A percentile compares a stretch with the other conserved stretches of the same genome.
Evolutionary conservation across 2,797 vertebrate genomes (phyloP).

Genomic region (Lithobates sylvaticus): DNA sequence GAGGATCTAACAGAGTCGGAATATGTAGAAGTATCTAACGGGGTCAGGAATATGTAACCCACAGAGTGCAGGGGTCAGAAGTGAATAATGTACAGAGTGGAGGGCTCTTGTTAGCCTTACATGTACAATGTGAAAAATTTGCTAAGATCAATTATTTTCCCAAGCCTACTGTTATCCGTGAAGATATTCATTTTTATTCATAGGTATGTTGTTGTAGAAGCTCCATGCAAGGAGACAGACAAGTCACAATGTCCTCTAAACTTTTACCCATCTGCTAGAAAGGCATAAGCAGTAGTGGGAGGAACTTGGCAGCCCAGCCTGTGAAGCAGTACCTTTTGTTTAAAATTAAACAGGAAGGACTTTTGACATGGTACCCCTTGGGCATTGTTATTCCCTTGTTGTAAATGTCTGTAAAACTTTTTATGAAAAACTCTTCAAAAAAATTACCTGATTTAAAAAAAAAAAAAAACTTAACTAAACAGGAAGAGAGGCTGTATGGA

Average conservation of each 20-base stretch:
- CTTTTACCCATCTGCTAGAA: conserved; percentile 33
- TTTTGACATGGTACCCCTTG: too few species aligned
- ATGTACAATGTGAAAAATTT: background rate
- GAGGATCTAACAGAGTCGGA: too few species aligned
- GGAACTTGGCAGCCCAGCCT: conserved; percentile 38
- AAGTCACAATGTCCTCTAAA: conserved; percentile 19
- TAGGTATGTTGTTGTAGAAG: background rate
- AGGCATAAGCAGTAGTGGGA: background rate
- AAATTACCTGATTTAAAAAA: too few species aligned
- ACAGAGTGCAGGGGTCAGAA: too few species aligned
- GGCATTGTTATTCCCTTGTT: too few species aligned
- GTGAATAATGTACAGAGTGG: too few species aligned
- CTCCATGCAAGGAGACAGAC: background rate
- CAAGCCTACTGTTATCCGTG: background rate
- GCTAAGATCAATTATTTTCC: background rate
- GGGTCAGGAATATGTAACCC: too few species aligned
- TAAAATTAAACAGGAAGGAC: conserved; percentile 57
- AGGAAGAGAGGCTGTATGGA: conserved; percentile 21
- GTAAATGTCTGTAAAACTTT: too few species aligned
- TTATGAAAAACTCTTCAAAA: too few species aligned
- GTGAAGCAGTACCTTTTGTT: conserved; percentile 51
- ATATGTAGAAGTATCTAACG: too few species aligned
- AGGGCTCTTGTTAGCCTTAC: background rate
- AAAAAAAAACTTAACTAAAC: too few species aligned
- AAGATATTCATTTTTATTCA: background rate